Evolutionary conservation across 2,888 invertebrate genomes (phyloP), one percentile per base, ranked within the genome.

Genomic region (Boloria euphrosyne): DNA sequence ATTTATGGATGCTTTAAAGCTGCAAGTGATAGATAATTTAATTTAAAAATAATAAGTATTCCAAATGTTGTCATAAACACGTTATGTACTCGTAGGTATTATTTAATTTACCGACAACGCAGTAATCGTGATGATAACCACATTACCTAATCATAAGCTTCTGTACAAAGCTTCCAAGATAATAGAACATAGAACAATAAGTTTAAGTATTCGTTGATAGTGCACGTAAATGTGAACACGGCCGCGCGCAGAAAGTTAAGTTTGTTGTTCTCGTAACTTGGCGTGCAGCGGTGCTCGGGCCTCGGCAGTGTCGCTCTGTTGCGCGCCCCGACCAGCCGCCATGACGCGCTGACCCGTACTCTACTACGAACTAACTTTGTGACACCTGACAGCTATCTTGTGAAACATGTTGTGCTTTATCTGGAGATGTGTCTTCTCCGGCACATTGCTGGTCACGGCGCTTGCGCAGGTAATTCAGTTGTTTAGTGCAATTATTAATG

Each of bases 211-310:
- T 3, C 2, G 43, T 53, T 51, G 58, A 58, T 70, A 67, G 67
- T 69, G 64, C 68, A 61, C 69, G 58, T 62, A 66, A 65, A 67
- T 89, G 85, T 90, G 84, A 78, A 84, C 87, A 74, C 84, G 70
- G 74, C 85, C 86, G 78, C 74, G 78, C 77, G 78, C 90, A 78
- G 88, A 91, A 90, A 90, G 89, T 90, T 89, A 89, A 89, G 84
- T 87, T 86, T 81, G 85, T 87, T 82, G 81, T 83, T 80, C 78
- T 78, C 75, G 76, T 77, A 76, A 77, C 76, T 79, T 76, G 73
- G 77, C 60, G 74, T 72, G 72, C 68, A 59, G 63, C 58, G 66
- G 62, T 38, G 38, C 57, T 52, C 51, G 51, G 55, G 74, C 73
- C 73, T 77, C 77, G 78, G 75, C 90, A 91, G 91, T 92, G 86